Evolutionary conservation across 2,888 invertebrate genomes (phyloP).

Genomic region (Disparrhopalites patrizii): DNA sequence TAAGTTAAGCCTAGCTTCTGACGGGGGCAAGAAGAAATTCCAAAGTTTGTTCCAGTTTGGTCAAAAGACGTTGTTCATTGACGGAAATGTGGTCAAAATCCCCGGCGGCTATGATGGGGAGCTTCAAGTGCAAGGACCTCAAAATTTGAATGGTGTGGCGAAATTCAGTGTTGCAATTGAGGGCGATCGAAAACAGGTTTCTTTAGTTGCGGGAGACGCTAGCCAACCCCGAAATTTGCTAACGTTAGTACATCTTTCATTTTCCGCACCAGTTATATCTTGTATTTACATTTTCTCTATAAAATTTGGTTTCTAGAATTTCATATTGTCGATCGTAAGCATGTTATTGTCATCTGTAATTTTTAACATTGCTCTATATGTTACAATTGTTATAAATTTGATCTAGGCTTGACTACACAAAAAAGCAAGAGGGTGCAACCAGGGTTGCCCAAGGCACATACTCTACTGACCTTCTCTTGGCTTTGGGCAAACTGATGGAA

Average conservation of each 20-base stretch:
- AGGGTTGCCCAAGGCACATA: background rate
- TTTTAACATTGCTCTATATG: background rate
- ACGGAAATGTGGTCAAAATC: background rate
- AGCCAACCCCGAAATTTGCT: background rate
- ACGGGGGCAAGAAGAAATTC: background rate
- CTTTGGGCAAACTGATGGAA: background rate
- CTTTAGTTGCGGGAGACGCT: slow-evolving; percentile 5
- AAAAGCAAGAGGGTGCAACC: background rate
- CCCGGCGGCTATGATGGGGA: slow-evolving; percentile 12
- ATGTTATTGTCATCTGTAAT: no score
- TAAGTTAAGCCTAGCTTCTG: background rate
- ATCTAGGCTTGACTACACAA: slow-evolving; percentile 9
- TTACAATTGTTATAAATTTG: background rate
- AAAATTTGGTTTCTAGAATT: no score
- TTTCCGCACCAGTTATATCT: no score
- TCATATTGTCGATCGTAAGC: no score
- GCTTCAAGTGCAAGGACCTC: background rate
- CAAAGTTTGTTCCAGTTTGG: background rate
- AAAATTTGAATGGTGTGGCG: background rate
- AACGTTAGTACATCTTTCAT: slow-evolving; percentile 4
- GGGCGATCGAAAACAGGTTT: background rate
- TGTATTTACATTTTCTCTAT: no score
- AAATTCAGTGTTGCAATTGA: slow-evolving; percentile 7
- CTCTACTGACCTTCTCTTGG: background rate
- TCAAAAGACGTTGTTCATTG: background rate